phyloP scores from a whole-genome alignment of 2,797 vertebrate genomes.

The Amblyopsis hoosieri region DNA sequence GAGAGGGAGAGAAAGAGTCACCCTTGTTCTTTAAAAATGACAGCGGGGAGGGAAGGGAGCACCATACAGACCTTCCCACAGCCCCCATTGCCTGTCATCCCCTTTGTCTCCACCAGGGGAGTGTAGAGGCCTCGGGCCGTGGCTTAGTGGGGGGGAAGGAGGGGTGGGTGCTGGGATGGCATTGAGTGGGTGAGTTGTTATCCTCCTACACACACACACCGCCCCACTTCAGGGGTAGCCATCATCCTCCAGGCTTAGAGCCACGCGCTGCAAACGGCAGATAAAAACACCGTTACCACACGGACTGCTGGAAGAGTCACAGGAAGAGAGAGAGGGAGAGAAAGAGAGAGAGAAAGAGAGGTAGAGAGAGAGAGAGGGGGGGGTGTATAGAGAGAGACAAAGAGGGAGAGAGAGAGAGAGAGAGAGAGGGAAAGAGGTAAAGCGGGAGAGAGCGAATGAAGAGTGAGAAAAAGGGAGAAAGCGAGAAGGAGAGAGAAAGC shows the following conservation, averaged over 20 bases:
- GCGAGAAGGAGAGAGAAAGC: not conserved
- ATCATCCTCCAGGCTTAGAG: slow-evolving; percentile 95
- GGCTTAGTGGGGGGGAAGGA: slow-evolving; percentile 55
- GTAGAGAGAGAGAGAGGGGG: not conserved
- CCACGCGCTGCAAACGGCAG: slow-evolving; percentile 91
- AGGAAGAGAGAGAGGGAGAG: slow-evolving; percentile 4
- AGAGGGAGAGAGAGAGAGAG: slow-evolving; percentile 17
- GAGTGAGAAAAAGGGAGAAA: not conserved
- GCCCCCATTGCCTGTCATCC: slow-evolving; percentile 30
- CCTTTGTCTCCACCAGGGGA: slow-evolving; percentile 62
- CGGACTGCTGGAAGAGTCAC: slow-evolving; percentile 15
- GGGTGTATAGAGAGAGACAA: not conserved
- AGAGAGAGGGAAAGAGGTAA: slow-evolving; percentile 3
- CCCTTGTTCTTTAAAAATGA: too few relatives aligned
- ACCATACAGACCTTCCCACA: slow-evolving; percentile 17
- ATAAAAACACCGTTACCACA: slow-evolving; percentile 74
- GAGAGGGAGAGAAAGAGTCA: slow-evolving; percentile 21
- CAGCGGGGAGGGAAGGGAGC: slow-evolving; percentile 11
- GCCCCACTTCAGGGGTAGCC: slow-evolving; percentile 89
- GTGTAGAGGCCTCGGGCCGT: slow-evolving; percentile 59
- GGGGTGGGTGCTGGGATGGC: slow-evolving; percentile 20
- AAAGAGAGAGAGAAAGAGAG: slow-evolving; percentile 14
- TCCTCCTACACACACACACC: slow-evolving; percentile 29
- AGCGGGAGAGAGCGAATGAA: not conserved
- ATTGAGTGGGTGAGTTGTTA: slow-evolving; percentile 14